Base-by-base conservation (phyloP, 2,113 vertebrate species). In the Seriola quinqueradiata region DNA sequence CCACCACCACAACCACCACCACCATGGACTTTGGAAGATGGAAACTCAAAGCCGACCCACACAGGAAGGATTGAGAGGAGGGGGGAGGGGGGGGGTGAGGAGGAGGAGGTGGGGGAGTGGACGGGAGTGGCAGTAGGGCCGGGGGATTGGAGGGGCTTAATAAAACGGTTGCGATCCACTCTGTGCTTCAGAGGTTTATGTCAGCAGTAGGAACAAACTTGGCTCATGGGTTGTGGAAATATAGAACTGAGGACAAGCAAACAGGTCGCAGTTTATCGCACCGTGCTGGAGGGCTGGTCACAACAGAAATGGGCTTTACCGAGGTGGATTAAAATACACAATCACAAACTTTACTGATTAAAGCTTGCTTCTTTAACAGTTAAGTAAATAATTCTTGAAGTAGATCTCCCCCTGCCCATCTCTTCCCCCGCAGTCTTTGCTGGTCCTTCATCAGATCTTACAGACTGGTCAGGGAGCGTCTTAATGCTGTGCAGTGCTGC, bases 221-320 rank as follows among this genome's bases (percentile, higher is more conserved):
- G 89, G 92, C 92, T 91, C 90, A 92, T 92, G 90, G 92, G 91
- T 92, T 93, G 66, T 79, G 70, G 61, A 75, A 68, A 40, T 64
- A 8, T 38, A 55, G 78, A 63, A 40, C 34, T 38, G 21, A 25
- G 40, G 58, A 50, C 36, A 2, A 34, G 11, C 4, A 17, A 13
- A n/a, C 4, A 8, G 48, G 64, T 40, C 6, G 17, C 1, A 59
- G 70, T 73, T 25, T 25, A 23, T 58, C 42, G 12, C 28, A 25
- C 17, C 10, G 1, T 14, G 34, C 40, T 8, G 38, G 48, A 23
- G 10, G 23, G 23, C 34, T 21, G 46, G 19, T 58, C 74, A 38
- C 58, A 40, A 59, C 52, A 77, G 19, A 61, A 42, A 73, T 3
- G 5, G 9, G 10, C 25, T 79, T 38, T 23, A 54, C 5, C 38